Evolutionary conservation across 2,888 invertebrate species (phyloP).

Genomic region (Galeopsomyia nigrocyanea): DNA sequence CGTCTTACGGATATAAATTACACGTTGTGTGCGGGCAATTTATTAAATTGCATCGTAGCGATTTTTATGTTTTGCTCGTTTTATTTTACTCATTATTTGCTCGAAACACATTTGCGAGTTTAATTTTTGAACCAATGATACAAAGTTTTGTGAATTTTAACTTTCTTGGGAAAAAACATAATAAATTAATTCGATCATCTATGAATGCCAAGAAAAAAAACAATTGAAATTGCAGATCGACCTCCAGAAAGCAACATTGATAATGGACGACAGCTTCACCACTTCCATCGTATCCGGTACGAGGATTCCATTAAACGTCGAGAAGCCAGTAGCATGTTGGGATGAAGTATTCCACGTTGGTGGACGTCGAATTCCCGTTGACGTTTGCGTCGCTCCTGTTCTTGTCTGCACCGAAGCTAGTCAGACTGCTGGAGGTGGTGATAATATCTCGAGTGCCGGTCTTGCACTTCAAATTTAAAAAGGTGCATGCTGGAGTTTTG

Average conservation of each 20-base stretch:
- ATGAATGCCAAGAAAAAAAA: background rate
- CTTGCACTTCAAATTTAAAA: constrained; percentile 77
- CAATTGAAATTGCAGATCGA: constrained; percentile 67
- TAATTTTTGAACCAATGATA: too few species aligned
- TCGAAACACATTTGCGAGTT: too few species aligned
- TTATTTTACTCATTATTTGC: too few species aligned
- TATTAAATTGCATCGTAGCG: too few species aligned
- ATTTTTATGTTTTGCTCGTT: too few species aligned
- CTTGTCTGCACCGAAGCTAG: constrained; percentile 85
- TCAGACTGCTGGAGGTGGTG: constrained; percentile 89
- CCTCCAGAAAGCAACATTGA: constrained; percentile 73
- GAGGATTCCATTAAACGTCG: constrained; percentile 77
- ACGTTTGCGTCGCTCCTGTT: constrained; percentile 87
- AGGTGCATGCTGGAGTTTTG: background rate
- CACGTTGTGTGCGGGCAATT: too few species aligned
- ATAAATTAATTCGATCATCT: too few species aligned
- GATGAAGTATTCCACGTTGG: constrained; percentile 73
- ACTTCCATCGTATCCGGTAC: constrained; percentile 74
- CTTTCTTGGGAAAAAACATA: too few species aligned
- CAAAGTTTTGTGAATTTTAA: too few species aligned
- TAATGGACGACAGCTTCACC: constrained; percentile 88
- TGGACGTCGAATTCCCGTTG: constrained; percentile 66
- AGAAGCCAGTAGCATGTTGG: constrained; percentile 87
- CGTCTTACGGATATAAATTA: too few species aligned
- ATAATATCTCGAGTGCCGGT: constrained; percentile 92